Evolutionary conservation across 2,797 vertebrate species (phyloP), one percentile per base, ranked within the genome.

Genomic region (Meda fulgida): DNA sequence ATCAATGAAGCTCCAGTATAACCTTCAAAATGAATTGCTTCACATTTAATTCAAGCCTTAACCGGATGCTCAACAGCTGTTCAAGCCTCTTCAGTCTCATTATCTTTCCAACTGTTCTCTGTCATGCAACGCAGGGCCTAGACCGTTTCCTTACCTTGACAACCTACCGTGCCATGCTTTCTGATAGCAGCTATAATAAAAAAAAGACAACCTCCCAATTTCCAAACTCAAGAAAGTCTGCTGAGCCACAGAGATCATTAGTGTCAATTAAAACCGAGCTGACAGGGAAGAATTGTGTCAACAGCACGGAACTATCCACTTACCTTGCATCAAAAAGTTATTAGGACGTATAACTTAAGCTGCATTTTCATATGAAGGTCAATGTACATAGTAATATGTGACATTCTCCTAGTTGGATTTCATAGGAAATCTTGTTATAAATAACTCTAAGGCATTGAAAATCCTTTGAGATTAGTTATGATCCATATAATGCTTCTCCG

Each of bases 51-150:
- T 88, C 84, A 89, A 87, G 83, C 71, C 81, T 89, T 66, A 69
- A 87, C 86, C 78, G 66, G 69, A 86, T 84, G 75, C 72, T 88
- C 60, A 88, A 83, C 88, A 80, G 81, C 87, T 89, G 89, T 87
- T 89, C 82, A 84, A 82, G 75, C 34, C 26, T 26, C 76, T 85
- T 86, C 81, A 88, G 87, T 88, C 89, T 84, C 86, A 88, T 90
- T 90, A 87, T 89, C 88, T 86, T 80, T 88, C 87, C 88, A 89
- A 91, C 88, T 85, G 89, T 87, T 90, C 46, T 16, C 81, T 81
- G 81, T 90, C 85, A 85, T 36, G 81, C 86, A 86, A 82, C 40
- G 7, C 23, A n/a, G n/a, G 88, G 72, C 81, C 55, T 34, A 48
- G 65, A 79, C 70, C n/a, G 78, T 86, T 87, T 58, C 84, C 80